These are phyloP conservation scores for Podargus strigoides DNA, from an alignment of 2,797 vertebrate species.

Conservation along the genomic window DNA sequence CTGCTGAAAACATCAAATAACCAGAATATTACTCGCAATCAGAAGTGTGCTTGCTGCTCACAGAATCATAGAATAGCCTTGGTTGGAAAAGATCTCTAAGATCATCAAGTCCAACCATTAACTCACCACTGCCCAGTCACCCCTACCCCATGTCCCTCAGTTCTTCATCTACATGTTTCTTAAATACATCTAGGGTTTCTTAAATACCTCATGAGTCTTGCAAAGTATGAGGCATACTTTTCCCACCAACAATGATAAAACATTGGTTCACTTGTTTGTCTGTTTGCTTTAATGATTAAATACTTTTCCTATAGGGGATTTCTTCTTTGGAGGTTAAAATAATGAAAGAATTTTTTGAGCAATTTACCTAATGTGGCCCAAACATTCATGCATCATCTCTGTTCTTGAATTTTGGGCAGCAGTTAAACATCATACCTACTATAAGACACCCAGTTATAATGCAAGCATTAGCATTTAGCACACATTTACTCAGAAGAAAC, in stretches of 20 bases:
- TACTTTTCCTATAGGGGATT: neutral
- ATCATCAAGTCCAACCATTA: too few relatives aligned
- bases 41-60: neutral
- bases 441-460: neutral
- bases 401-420: neutral
- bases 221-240: neutral
- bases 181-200: too few relatives aligned
- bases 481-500: neutral
- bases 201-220: fast-evolving
- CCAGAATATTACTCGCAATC: neutral
- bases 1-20: neutral
- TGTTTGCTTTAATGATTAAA: neutral
- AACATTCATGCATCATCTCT: neutral
- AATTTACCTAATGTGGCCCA: neutral
- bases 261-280: neutral
- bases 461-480: slow-evolving; percentile 20
- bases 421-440: neutral
- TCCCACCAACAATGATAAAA: neutral
- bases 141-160: too few relatives aligned
- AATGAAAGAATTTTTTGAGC: neutral
- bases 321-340: neutral
- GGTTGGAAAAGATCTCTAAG: too few relatives aligned
- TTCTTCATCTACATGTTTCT: too few relatives aligned
- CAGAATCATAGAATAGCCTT: too few relatives aligned
- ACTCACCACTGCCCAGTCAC: too few relatives aligned